Percentiles rank a stretch among this genome's conserved stretches.
Conservation (phyloP, 2,888 invertebrate species). For the Drosophila affinis region DNA sequence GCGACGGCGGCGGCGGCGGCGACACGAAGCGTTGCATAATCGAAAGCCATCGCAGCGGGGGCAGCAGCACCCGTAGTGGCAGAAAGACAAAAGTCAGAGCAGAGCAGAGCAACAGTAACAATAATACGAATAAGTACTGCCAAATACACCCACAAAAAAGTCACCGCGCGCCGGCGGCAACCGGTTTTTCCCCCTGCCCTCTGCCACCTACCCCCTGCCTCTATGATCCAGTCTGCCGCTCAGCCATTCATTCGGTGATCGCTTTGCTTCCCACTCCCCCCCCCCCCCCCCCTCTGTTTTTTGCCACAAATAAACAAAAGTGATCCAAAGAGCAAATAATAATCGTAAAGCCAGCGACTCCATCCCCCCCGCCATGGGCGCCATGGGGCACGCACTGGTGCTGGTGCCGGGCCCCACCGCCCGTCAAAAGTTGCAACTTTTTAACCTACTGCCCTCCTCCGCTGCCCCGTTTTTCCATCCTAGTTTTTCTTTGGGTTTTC, state of each 20-base stretch:
- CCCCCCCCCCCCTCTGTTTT: constrained; percentile 13
- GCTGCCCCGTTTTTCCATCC: not conserved
- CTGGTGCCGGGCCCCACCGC: constrained; percentile 48
- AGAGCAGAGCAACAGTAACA: constrained; percentile 40
- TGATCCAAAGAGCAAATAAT: constrained; percentile 1
- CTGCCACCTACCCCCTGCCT: too few relatives aligned
- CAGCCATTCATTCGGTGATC: constrained; percentile 9
- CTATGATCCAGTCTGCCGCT: not conserved
- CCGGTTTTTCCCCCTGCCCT: constrained; percentile 48
- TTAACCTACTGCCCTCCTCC: constrained; percentile 70
- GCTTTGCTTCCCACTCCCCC: constrained; percentile 3
- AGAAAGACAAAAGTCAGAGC: constrained; percentile 35
- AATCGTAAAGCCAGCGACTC: constrained; percentile 35
- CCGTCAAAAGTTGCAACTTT: constrained; percentile 35
- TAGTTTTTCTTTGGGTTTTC: constrained; percentile 34
- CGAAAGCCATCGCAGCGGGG: constrained; percentile 34
- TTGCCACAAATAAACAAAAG: not conserved
- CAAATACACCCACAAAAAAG: constrained; percentile 62
- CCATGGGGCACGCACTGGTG: constrained; percentile 26
- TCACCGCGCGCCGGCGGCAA: constrained; percentile 35
- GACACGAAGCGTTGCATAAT: constrained; percentile 72
- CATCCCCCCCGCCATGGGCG: constrained; percentile 5
- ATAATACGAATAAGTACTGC: constrained; percentile 54
- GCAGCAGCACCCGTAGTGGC: not conserved
- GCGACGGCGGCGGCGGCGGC: constrained; percentile 39